Evolutionary conservation across 2,888 invertebrate species (phyloP).

Genomic region (Ophion slaviceki): DNA sequence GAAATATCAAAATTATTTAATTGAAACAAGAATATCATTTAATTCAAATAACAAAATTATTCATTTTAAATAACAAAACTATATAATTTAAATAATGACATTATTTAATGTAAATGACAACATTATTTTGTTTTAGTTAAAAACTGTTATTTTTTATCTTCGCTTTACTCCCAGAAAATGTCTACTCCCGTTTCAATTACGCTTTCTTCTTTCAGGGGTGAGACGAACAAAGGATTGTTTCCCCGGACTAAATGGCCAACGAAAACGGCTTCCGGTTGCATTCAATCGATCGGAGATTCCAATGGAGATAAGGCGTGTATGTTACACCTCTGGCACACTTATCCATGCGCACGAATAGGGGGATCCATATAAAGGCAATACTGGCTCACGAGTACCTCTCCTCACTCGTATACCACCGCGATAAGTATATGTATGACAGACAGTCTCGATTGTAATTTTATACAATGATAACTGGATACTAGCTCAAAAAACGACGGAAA

Average conservation of each 20-base stretch:
- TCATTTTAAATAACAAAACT: no score
- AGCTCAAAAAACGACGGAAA: no score
- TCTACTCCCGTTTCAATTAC: neutral
- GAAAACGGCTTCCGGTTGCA: slow-evolving; percentile 54
- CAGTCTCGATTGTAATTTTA: no score
- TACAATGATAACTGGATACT: no score
- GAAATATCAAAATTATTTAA: no score
- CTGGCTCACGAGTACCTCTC: slow-evolving; percentile 16
- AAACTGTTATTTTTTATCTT: no score
- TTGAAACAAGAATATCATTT: neutral
- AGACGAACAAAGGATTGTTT: slow-evolving; percentile 18
- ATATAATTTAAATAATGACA: no score
- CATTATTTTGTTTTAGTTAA: no score
- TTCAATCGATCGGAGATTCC: slow-evolving; percentile 32
- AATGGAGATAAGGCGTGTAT: slow-evolving; percentile 48
- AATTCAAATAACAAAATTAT: neutral
- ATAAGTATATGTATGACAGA: no score
- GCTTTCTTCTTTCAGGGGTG: neutral
- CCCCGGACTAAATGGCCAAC: neutral
- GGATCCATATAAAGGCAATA: slow-evolving; percentile 32
- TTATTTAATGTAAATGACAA: no score
- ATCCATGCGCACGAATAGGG: slow-evolving; percentile 29
- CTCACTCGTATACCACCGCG: no score
- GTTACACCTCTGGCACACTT: slow-evolving; percentile 53
- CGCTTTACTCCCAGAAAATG: no score